phyloP scores from a whole-genome alignment of 2,797 vertebrate genomes.

The Anguilla megastoma region DNA sequence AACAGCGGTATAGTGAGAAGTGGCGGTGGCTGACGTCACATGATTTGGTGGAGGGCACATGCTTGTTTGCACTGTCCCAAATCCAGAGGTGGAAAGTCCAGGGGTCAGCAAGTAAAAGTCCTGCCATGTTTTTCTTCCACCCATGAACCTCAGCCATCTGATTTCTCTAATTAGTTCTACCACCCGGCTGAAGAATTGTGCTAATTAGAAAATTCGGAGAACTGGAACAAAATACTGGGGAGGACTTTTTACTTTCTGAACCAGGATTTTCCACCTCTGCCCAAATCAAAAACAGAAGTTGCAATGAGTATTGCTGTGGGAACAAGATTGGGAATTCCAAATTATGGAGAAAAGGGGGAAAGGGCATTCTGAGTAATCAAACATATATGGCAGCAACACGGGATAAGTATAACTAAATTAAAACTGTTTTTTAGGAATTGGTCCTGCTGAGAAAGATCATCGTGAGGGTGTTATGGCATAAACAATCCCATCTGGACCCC shows the following conservation, averaged over 20 bases:
- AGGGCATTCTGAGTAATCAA: neutral
- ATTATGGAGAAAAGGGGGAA: neutral
- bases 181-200: too few relatives aligned
- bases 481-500: neutral
- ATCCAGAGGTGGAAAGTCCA: too few relatives aligned
- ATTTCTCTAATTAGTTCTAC: too few relatives aligned
- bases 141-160: too few relatives aligned
- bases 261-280: too few relatives aligned
- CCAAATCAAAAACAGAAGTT: neutral
- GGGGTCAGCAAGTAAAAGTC: too few relatives aligned
- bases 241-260: too few relatives aligned
- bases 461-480: neutral
- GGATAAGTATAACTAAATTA: neutral
- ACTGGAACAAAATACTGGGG: too few relatives aligned
- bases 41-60: neutral
- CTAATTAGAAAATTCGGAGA: too few relatives aligned
- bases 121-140: too few relatives aligned
- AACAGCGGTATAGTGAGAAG: neutral
- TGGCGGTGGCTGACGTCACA: neutral
- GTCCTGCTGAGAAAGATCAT: neutral
- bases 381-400: neutral
- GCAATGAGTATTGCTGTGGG: neutral
- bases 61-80: neutral
- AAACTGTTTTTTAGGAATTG: too few relatives aligned
- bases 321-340: neutral